These are phyloP conservation scores for Pangasius djambal DNA, from an alignment of 2,797 vertebrate genomes.

Conservation along the genomic window DNA sequence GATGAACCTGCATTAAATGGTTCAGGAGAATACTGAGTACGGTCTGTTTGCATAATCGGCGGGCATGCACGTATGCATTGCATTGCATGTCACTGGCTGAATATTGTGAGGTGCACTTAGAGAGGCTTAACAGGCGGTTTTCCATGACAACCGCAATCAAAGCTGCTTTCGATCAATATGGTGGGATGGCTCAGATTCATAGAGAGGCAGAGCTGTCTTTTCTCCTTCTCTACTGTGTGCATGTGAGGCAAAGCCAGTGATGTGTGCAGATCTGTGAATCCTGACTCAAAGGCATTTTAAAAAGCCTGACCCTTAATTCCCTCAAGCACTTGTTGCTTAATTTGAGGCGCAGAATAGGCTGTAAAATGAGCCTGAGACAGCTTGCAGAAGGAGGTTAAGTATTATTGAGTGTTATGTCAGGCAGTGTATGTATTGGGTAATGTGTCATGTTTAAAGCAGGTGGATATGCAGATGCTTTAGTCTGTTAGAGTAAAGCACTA, in stretches of 20 bases:
- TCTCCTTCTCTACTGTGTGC: conserved; percentile 16
- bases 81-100: conserved; percentile 24
- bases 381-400: conserved; percentile 6
- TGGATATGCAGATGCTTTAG: conserved; percentile 21
- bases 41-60: not conserved
- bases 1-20: not conserved
- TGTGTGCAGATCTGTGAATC: not conserved
- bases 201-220: conserved; percentile 28
- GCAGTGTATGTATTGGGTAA: not conserved
- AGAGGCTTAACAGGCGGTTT: conserved; percentile 22
- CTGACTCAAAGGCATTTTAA: conserved; percentile 19
- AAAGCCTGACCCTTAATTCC: conserved; percentile 9
- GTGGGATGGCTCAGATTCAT: not conserved
- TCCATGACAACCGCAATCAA: conserved; percentile 49
- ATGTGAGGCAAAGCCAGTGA: conserved; percentile 1
- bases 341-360: not conserved
- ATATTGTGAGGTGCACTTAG: conserved; percentile 31
- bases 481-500: conserved; percentile 23
- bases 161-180: conserved; percentile 46
- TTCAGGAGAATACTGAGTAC: not conserved
- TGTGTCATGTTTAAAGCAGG: conserved; percentile 8
- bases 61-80: not conserved
- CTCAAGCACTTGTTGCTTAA: conserved; percentile 37
- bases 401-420: not conserved
- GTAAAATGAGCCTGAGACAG: not conserved